phyloP scores from a whole-genome alignment of 37 sponge, comb jelly and placozoan genomes.

The Geodia barretti region DNA sequence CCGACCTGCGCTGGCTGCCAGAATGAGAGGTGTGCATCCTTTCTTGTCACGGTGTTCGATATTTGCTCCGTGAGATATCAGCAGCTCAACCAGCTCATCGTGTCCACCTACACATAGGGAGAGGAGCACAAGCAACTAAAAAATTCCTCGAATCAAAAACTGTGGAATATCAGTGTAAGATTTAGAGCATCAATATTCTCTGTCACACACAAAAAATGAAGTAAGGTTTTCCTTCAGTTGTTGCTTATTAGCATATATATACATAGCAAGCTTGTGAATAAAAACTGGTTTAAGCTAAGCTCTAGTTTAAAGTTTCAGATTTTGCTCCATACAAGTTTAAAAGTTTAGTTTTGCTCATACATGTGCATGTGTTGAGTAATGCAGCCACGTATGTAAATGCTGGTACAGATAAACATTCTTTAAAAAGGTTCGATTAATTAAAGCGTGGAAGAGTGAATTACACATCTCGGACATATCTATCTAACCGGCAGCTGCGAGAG shows the following conservation, averaged over 20 bases:
- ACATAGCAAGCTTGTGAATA: neutral
- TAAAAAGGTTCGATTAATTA: too few species aligned
- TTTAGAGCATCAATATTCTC: neutral
- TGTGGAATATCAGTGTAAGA: too few species aligned
- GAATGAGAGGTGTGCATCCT: constrained; percentile 81
- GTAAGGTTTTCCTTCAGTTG: too few species aligned
- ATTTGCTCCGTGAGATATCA: constrained; percentile 69
- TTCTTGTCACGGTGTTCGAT: constrained; percentile 93
- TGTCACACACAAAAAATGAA: too few species aligned
- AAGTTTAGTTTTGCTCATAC: neutral
- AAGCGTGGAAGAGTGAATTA: too few species aligned
- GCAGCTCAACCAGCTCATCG: constrained; percentile 85
- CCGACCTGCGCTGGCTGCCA: constrained; percentile 73
- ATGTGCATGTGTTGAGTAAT: neutral
- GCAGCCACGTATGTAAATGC: neutral
- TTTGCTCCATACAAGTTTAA: neutral
- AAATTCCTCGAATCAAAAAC: too few species aligned
- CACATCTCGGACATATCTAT: neutral
- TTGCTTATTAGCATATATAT: neutral
- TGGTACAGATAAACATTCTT: neutral
- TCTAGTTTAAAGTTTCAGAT: neutral
- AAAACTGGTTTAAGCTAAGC: neutral
- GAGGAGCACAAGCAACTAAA: too few species aligned
- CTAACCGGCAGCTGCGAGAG: constrained; percentile 73
- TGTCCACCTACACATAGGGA: constrained; percentile 74